Conservation (phyloP, 1,140 invertebrate species). For the Trichonephila clavata region DNA sequence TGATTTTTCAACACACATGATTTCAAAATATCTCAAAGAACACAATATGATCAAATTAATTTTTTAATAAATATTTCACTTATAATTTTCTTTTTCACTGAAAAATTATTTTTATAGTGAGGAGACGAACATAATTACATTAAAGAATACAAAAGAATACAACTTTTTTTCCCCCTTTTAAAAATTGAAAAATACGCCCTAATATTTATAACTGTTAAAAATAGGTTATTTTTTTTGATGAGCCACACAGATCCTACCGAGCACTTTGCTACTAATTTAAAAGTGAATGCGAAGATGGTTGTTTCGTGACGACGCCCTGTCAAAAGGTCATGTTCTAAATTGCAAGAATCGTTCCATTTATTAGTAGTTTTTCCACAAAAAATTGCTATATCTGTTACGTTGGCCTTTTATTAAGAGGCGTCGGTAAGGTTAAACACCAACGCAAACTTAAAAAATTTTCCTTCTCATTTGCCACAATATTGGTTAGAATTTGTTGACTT, state of each 20-base stretch:
- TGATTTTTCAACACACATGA: too few relatives aligned
- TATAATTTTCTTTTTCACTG: too few relatives aligned
- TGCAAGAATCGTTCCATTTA: neutral
- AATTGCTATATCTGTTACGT: neutral
- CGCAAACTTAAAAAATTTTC: neutral
- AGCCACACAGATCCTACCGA: neutral
- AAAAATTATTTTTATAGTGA: too few relatives aligned
- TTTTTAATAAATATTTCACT: too few relatives aligned
- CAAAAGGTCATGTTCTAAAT: constrained; percentile 3
- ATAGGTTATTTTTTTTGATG: neutral
- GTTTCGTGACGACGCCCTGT: neutral
- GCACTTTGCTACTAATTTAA: neutral
- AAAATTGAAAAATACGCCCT: too few relatives aligned
- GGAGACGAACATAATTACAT: too few relatives aligned
- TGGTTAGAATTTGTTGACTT: too few relatives aligned
- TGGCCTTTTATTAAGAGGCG: neutral
- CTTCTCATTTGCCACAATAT: neutral
- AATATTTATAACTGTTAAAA: neutral
- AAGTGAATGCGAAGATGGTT: neutral
- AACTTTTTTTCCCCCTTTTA: too few relatives aligned
- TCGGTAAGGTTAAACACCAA: neutral
- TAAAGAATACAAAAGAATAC: too few relatives aligned
- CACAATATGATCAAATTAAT: too few relatives aligned
- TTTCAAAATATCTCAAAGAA: too few relatives aligned
- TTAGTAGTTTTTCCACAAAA: neutral